A percentile compares a stretch with the other conserved stretches of the same genome.
Evolutionary conservation across 2,797 vertebrate genomes (phyloP).

Genomic region (Pantherophis vulpinus): DNA sequence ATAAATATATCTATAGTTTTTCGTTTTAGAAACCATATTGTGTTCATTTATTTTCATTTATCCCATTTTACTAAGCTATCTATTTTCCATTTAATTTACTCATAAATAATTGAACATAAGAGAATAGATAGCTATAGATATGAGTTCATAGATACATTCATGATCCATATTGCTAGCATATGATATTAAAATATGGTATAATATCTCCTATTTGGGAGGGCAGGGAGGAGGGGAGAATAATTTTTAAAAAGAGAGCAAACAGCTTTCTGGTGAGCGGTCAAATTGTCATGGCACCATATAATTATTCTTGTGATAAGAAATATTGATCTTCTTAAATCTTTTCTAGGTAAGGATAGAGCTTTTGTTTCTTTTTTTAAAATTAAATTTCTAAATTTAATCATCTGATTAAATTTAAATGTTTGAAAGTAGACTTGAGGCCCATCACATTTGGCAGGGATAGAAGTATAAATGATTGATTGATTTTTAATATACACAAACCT

Average conservation of each 20-base stretch:
- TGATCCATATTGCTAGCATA: background rate
- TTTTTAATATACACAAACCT: background rate
- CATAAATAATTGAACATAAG: background rate
- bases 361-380: background rate
- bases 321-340: background rate
- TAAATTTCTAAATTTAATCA: background rate
- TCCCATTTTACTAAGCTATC: background rate
- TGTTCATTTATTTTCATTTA: background rate
- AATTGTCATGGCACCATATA: background rate
- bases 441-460: slow-evolving; percentile 27
- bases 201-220: background rate
- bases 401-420: slow-evolving; percentile 24
- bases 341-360: background rate
- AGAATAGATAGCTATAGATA: background rate
- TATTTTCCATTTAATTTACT: background rate
- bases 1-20: background rate
- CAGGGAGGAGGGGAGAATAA: background rate
- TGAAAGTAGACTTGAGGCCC: slow-evolving; percentile 24
- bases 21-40: background rate
- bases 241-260: background rate
- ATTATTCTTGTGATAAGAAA: slow-evolving; percentile 1
- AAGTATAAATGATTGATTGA: background rate
- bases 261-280: background rate
- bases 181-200: slow-evolving; percentile 20
- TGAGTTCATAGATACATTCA: background rate